phyloP scores from a whole-genome alignment of 1,140 invertebrate species.

The Pantala flavescens region DNA sequence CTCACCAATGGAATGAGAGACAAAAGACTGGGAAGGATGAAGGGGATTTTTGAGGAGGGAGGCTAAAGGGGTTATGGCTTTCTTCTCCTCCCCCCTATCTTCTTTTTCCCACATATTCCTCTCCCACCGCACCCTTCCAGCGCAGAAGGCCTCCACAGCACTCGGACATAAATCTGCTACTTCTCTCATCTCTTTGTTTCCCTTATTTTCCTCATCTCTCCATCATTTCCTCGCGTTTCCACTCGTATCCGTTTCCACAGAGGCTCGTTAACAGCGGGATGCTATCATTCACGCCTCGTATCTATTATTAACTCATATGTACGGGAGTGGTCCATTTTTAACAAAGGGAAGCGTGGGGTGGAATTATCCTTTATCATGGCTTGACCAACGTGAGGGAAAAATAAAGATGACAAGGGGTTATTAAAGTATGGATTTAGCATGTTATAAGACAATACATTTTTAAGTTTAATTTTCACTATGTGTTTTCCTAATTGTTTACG shows the following conservation, averaged over 20 bases:
- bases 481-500: too few species aligned
- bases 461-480: too few species aligned
- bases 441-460: too few species aligned
- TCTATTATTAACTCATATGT: too few species aligned
- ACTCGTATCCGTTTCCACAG: background rate
- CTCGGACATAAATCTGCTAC: slow-evolving; percentile 2
- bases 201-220: background rate
- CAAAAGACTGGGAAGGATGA: slow-evolving; percentile 8
- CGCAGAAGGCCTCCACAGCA: background rate
- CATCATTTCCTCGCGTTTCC: background rate
- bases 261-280: too few species aligned
- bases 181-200: background rate
- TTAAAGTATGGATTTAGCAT: too few species aligned
- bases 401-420: too few species aligned
- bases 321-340: too few species aligned
- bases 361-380: too few species aligned
- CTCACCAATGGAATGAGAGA: slow-evolving; percentile 3
- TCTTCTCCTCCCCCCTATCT: background rate
- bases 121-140: background rate
- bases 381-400: too few species aligned
- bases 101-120: background rate
- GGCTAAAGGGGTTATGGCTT: slow-evolving; percentile 4
- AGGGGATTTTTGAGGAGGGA: background rate
- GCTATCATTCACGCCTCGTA: too few species aligned
- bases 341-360: too few species aligned